Conservation (phyloP, 2,888 invertebrate species). For the Diarsia brunnea region DNA sequence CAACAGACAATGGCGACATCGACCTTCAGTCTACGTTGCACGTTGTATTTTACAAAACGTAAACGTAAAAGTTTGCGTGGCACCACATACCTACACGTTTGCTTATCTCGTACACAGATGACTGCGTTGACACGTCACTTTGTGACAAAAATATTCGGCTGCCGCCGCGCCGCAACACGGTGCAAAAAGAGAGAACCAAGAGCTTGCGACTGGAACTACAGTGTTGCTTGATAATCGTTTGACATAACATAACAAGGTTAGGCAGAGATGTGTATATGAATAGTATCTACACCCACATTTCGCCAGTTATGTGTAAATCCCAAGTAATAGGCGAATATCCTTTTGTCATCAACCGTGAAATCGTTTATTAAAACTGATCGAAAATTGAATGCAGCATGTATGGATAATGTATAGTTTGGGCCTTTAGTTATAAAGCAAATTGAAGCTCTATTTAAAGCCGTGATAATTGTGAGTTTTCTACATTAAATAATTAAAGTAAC, state of each 20-base stretch:
- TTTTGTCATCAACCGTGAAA: too few relatives aligned
- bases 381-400: too few relatives aligned
- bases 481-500: background rate
- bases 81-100: constrained; percentile 5
- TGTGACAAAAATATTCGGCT: constrained; percentile 35
- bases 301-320: too few relatives aligned
- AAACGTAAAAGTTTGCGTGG: constrained; percentile 9
- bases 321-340: too few relatives aligned
- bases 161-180: background rate
- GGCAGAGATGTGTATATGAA: too few relatives aligned
- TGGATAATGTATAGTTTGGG: background rate
- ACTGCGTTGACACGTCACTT: constrained; percentile 36
- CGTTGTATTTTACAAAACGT: background rate
- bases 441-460: background rate
- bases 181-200: constrained; percentile 6
- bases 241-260: too few relatives aligned
- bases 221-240: background rate
- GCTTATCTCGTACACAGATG: constrained; percentile 50
- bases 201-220: background rate
- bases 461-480: background rate
- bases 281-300: too few relatives aligned
- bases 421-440: background rate
- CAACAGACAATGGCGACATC: background rate
- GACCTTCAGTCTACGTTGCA: background rate
- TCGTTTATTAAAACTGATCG: too few relatives aligned